Percentiles rank a stretch among this genome's conserved stretches.
phyloP scores from a whole-genome alignment of 2,113 vertebrate species.

The Pimephales promelas region DNA sequence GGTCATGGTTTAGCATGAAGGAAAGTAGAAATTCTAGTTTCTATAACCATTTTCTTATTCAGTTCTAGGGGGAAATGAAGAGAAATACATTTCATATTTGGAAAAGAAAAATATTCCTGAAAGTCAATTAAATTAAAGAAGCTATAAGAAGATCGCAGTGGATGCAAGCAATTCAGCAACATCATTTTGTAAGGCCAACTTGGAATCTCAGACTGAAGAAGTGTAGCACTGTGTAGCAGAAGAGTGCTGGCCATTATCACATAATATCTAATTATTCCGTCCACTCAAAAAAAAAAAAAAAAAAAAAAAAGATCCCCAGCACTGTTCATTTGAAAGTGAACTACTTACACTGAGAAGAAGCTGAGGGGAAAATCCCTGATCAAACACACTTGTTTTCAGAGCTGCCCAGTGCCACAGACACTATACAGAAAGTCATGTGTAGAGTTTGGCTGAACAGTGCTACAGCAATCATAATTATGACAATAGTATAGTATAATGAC shows the following conservation, averaged over 20 bases:
- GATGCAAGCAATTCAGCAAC: not conserved
- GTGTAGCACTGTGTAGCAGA: too few relatives aligned
- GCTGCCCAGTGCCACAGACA: not conserved
- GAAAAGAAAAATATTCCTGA: not conserved
- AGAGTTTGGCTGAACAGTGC: not conserved
- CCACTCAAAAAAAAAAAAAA: not conserved
- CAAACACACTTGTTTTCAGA: not conserved
- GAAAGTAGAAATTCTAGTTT: not conserved
- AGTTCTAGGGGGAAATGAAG: not conserved
- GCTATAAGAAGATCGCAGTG: too few relatives aligned
- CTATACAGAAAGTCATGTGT: not conserved
- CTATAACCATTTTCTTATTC: not conserved
- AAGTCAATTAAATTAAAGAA: not conserved
- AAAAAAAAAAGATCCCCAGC: too few relatives aligned
- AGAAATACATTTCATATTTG: not conserved
- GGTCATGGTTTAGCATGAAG: not conserved
- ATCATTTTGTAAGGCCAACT: not conserved
- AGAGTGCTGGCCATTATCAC: not conserved
- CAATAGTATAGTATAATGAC: too few relatives aligned
- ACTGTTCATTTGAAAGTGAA: not conserved
- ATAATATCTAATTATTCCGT: not conserved
- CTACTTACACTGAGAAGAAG: not conserved
- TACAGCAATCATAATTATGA: not conserved
- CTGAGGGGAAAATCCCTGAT: not conserved
- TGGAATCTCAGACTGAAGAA: too few relatives aligned